Evolutionary conservation across 2,797 vertebrate species (phyloP).

Genomic region (Sebastes flavidus): DNA sequence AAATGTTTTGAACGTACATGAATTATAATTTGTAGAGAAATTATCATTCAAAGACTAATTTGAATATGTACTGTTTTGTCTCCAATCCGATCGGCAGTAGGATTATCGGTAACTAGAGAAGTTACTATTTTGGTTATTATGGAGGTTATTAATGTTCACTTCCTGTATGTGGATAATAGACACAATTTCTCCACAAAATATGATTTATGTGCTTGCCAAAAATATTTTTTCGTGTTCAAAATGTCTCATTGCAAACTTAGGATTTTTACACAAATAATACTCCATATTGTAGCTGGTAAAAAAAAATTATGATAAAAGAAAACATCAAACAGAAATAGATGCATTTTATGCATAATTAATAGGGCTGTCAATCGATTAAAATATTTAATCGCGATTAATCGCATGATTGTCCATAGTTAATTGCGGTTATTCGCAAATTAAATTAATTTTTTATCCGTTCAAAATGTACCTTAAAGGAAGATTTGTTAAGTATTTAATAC

Average conservation of each 20-base stretch:
- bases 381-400: too few species aligned
- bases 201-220: neutral
- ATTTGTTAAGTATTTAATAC: too few species aligned
- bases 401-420: too few species aligned
- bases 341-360: fast-evolving
- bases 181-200: neutral
- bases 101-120: neutral
- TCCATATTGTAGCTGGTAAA: neutral
- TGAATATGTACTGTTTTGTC: neutral
- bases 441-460: fast-evolving
- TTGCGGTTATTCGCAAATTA: too few species aligned
- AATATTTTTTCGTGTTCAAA: neutral
- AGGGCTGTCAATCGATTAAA: too few species aligned
- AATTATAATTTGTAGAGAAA: neutral
- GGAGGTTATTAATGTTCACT: neutral
- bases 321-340: neutral
- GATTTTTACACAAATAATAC: neutral
- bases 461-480: too few species aligned
- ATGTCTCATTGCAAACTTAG: neutral
- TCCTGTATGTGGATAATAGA: neutral
- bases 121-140: neutral
- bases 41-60: neutral
- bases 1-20: neutral
- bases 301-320: neutral
- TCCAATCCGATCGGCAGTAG: neutral